phyloP scores from a whole-genome alignment of 2,797 vertebrate species.

The Onychomys torridus region DNA sequence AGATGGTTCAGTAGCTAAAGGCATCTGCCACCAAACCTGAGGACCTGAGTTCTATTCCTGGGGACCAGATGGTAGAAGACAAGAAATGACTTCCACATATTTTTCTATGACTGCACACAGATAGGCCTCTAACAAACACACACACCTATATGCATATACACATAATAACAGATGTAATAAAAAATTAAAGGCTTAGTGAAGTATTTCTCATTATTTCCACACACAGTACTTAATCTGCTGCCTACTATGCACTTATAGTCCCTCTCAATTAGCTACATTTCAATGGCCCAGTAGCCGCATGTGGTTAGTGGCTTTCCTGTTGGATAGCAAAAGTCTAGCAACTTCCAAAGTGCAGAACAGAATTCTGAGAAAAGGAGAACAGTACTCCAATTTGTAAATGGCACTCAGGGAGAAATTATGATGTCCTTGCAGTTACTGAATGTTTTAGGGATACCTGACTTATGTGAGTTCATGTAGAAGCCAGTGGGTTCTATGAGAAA shows the following conservation, averaged over 20 bases:
- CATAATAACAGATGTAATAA: background rate
- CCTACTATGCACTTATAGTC: background rate
- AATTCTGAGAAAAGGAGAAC: background rate
- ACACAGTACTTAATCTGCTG: background rate
- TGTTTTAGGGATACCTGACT: background rate
- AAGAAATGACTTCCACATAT: background rate
- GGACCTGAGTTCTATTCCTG: background rate
- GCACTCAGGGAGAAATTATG: background rate
- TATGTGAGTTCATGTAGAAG: background rate
- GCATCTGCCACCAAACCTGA: background rate
- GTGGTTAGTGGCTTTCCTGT: background rate
- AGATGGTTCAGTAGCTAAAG: background rate
- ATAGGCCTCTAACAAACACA: background rate
- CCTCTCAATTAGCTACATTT: background rate
- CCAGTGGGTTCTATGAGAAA: background rate
- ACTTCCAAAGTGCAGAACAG: background rate
- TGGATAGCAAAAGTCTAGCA: background rate
- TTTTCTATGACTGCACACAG: background rate
- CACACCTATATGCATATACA: background rate
- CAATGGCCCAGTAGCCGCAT: background rate
- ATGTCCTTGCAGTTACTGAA: background rate
- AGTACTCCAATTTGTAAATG: conserved; percentile 18
- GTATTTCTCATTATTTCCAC: background rate
- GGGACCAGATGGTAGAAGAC: background rate
- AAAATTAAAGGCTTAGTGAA: background rate